Base-by-base conservation (phyloP, 2,888 invertebrate species). In the Dugesia japonica region DNA sequence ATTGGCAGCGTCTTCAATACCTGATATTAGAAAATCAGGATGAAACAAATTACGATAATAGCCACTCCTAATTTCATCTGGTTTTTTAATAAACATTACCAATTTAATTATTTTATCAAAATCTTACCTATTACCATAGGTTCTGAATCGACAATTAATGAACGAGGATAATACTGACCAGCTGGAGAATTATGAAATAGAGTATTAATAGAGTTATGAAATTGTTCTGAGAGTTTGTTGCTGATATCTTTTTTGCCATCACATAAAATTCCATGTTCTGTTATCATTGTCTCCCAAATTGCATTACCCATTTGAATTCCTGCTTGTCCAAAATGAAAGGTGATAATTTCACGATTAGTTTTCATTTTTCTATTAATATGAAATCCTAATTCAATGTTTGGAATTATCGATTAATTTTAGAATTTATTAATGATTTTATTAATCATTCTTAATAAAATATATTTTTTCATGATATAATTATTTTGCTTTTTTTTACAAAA, bases 21-120 rank as follows among this genome's bases (percentile, higher is more conserved):
- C 78, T 13, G 78, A 73, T 23, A 78, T 78, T 28, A 78, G 73
- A 38, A 78, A 73, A 27, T 78, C 78, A 1, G 78, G 78, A 42
- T 78, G 78, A 28, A 78, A 78, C 17, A 78, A 71, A 4, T 78
- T 26, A 4, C 78, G 33, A 28, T 78, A 78, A 15, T 72, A 31
- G 7, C 78, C 78, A 74, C 33, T 77, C 26, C 78, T 4, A 13
- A 77, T 56, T 78, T 78, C 78, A 72, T 78, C 78, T 81, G 78
- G 9, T 27, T 26, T 73, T 56, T 13, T 42, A 38, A 38, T 38
- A 9, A 38, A 38, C n/a, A n/a, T n/a, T n/a, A n/a, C n/a, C n/a
- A n/a, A n/a, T n/a, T n/a, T n/a, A n/a, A n/a, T n/a, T n/a, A n/a
- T n/a, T n/a, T n/a, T n/a, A n/a, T n/a, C n/a, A n/a, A n/a, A n/a